Conservation (phyloP, 2,888 invertebrate species). For the Adineta ricciae region DNA sequence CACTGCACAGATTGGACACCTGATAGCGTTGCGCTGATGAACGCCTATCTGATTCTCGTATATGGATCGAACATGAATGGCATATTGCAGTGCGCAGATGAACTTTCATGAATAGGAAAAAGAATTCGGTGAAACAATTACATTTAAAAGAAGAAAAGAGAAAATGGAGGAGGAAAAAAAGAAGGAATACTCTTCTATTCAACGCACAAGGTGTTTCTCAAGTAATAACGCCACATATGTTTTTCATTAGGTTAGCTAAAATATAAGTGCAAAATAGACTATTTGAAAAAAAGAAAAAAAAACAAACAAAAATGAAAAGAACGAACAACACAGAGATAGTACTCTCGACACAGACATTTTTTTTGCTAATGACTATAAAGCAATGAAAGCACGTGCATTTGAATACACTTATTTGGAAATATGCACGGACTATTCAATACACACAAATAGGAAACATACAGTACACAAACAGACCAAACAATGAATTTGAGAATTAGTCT, state of each 20-base stretch:
- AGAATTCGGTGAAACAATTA: background rate
- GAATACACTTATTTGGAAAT: constrained; percentile 2
- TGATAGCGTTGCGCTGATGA: background rate
- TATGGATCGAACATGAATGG: background rate
- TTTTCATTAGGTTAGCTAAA: background rate
- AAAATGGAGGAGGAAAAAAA: background rate
- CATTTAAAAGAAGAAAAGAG: background rate
- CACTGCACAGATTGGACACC: constrained; percentile 9
- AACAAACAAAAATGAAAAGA: background rate
- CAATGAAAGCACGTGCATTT: background rate
- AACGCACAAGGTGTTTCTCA: background rate
- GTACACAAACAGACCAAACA: background rate
- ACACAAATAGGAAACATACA: background rate
- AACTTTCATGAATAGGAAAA: background rate
- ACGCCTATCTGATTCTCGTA: background rate
- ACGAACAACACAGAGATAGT: background rate
- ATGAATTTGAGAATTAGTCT: background rate
- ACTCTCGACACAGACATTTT: background rate
- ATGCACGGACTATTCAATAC: background rate
- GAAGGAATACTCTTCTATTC: background rate
- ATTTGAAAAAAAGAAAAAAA: background rate
- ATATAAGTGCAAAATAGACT: background rate
- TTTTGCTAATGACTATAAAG: constrained; percentile 23
- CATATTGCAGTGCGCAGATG: background rate
- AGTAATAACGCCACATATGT: background rate